Evolutionary conservation across 2,888 invertebrate genomes (phyloP), one percentile per base, ranked within the genome.

Genomic region (Eugnorisma glareosa): DNA sequence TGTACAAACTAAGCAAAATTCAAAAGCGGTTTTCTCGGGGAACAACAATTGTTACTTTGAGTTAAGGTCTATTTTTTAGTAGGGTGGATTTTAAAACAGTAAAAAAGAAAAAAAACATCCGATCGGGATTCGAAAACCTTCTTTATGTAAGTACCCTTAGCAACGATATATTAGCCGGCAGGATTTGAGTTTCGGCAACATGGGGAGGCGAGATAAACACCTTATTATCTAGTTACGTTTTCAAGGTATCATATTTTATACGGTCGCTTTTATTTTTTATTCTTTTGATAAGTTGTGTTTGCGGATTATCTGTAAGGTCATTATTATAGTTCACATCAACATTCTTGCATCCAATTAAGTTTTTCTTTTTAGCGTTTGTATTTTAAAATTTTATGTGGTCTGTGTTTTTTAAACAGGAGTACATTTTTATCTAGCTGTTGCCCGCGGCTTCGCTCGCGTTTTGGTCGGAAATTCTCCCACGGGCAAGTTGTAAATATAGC

Each of bases 201-300:
- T 28, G 24, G 81, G 48, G 48, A 66, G 66, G 48, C 64, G 45
- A 74, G 51, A 81, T 73, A 75, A 64, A 64, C n/a, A 57, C 10
- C 8, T 28, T 35, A 73, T 64, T 40, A 28, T 66, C 48, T 74
- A 45, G 57, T 48, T 66, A 66, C 18, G 28, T 59, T 81, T 80
- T 48, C 74, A 78, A 64, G 45, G 81, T 74, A n/a, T n/a, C n/a
- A 31, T 31, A 43, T 72, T 35, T 51, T 28, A 43, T 15, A 61
- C 11, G 13, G 8, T 57, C 40, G 31, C 8, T 79, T 40, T 48
- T 31, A 68, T 77, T 77, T 40, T 59, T 48, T 40, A 18, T 18
- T 40, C 24, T 51, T 61, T 72, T 72, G 51, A 63, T 80, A 80
- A 43, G 10, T 51, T 8, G 43, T 43, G 28, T 61, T 51, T 28